Base-by-base conservation (phyloP, 2,888 invertebrate species). In the Coenonympha glycerion region DNA sequence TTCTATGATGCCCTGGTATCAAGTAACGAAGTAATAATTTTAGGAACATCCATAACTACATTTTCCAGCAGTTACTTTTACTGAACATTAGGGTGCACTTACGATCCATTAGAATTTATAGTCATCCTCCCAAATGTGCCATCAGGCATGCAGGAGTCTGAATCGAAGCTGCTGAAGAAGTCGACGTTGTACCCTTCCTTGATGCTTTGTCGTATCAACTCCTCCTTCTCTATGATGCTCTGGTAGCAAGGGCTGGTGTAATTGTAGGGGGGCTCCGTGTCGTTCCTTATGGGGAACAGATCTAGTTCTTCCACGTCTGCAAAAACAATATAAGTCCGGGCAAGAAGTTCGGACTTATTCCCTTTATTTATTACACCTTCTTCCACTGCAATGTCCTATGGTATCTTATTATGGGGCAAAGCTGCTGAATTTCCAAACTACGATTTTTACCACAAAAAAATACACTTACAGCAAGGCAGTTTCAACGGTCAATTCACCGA, bases 221-320 rank as follows among this genome's bases (percentile, higher is more conserved):
- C 61, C 5, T 69, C 61, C 41, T 61, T 69, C 3, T 62, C 63
- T 21, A 59, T 36, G 52, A 74, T 65, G 18, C 61, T 66, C 28
- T 73, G 65, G 8, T 74, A 53, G 51, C 87, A 87, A 0, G 81
- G 77, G 0, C 78, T 79, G 0, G 82, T 79, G 65, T 72, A 79
- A 46, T 79, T 74, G 56, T 65, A 85, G 0, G 82, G 83, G 0
- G 73, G 64, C 0, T 57, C 16, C 0, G 74, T 79, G 19, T 63
- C 53, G 3, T 63, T 72, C 28, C 67, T 64, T 6, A 72, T 61
- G 0, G 79, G 78, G 53, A 70, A 84, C 0, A 77, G 56, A 39
- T 87, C 86, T 1, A 73, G 19, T 0, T 68, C 50, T 15, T 62
- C 51, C 3, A 80, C 66, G 51, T 87, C 87, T 87, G 68, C 36